A percentile compares a stretch with the other conserved stretches of the same genome.
Conservation (phyloP, 2,113 vertebrate genomes). For the Glaucomys volans region DNA sequence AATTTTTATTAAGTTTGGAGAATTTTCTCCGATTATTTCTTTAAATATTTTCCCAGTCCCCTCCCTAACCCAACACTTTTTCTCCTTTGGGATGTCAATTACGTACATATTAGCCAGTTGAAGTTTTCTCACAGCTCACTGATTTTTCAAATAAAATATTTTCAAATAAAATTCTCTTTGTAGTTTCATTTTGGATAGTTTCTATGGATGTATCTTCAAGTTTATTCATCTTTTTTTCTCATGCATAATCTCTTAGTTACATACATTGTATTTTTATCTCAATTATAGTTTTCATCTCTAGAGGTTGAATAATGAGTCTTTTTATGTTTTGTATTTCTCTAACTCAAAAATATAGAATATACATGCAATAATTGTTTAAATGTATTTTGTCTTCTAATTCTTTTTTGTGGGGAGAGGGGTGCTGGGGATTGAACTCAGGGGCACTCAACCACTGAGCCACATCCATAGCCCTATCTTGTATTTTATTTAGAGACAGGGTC, state of each 20-base stretch:
- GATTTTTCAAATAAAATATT: background rate
- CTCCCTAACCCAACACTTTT: background rate
- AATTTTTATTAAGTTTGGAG: slow-evolving; percentile 48
- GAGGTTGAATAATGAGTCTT: background rate
- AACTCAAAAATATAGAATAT: background rate
- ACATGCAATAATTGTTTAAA: background rate
- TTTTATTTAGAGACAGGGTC: no score
- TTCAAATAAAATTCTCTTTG: background rate
- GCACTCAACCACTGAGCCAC: no score
- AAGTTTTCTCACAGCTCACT: background rate
- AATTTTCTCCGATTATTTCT: slow-evolving; percentile 4
- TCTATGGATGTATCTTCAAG: background rate
- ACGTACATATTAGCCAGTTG: background rate
- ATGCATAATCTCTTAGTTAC: background rate
- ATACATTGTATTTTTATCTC: background rate
- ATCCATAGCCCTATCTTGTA: no score
- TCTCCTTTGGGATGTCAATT: background rate
- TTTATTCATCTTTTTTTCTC: background rate
- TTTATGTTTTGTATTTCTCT: background rate
- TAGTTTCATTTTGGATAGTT: background rate
- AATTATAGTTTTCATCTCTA: slow-evolving; percentile 20
- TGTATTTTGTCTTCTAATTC: slow-evolving; percentile 11
- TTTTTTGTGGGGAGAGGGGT: no score
- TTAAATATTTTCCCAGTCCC: background rate
- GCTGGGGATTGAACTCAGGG: no score